Evolutionary conservation across 1,140 invertebrate species (phyloP), one percentile per base, ranked within the genome.

Genomic region (Planococcus citri): DNA sequence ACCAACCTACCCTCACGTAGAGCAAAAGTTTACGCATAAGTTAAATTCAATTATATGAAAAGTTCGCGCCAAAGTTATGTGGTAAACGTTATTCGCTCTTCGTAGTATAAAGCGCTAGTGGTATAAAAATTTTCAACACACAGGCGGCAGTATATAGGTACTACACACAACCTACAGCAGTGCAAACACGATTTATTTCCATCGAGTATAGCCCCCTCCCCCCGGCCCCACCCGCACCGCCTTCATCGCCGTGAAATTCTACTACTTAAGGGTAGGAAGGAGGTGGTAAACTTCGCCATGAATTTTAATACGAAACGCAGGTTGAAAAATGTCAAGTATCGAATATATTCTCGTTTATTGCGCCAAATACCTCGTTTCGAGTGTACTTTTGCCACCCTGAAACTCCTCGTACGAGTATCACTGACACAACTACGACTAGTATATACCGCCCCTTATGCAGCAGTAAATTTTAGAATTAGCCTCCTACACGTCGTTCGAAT

Each of bases 281-380:
- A n/a, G n/a, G n/a, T n/a, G n/a, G n/a, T 20, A 51, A 33, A 33
- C 6, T 51, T 20, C 12, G 41, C 41, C n/a, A 51, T 51, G 41
- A 51, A 51, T 51, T 51, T 51, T 51, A 51, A 51, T 51, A 51
- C 41, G 41, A 51, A 51, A 51, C 41, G 41, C 17, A 51, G 41
- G 41, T 51, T 51, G 17, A 51, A 51, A 51, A 17, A 17, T 51
- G 41, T 51, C 41, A 51, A 51, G 41, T 51, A 51, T 51, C 41
- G 41, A 51, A 51, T 51, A 51, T 51, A 51, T 51, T 51, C 41
- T 20, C 41, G 10, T 51, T 51, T 51, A 51, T 51, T 14, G 41
- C 41, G n/a, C n/a, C 12, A 51, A 51, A 51, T 51, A 51, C 41
- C 41, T 17, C 41, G n/a, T 51, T 51, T 51, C 41, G 41, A 51